Evolutionary conservation across 2,113 vertebrate genomes (phyloP).

Genomic region (Talpa occidentalis): DNA sequence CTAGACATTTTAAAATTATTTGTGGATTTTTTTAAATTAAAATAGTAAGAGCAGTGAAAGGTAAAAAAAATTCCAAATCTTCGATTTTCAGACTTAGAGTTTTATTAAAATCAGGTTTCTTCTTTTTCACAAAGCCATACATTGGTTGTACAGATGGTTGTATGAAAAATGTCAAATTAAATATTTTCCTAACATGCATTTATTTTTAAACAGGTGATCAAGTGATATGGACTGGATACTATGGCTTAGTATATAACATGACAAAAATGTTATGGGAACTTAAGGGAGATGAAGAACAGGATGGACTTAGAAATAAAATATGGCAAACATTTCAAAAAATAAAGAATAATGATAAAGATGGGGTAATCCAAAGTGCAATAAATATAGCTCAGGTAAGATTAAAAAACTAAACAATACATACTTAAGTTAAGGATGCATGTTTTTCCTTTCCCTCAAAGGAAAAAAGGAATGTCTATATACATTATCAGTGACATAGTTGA

Average conservation of each 20-base stretch:
- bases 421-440: not conserved
- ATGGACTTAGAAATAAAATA: slow-evolving; percentile 66
- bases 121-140: not conserved
- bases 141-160: too few species aligned
- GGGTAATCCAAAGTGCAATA: slow-evolving; percentile 43
- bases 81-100: not conserved
- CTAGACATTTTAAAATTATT: slow-evolving; percentile 13
- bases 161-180: too few species aligned
- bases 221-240: slow-evolving; percentile 75
- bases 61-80: not conserved
- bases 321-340: slow-evolving; percentile 67
- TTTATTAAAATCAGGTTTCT: not conserved
- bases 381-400: slow-evolving; percentile 69
- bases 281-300: slow-evolving; percentile 60
- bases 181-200: not conserved
- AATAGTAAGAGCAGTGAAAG: not conserved
- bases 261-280: slow-evolving; percentile 77
- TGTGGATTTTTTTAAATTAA: slow-evolving; percentile 10
- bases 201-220: slow-evolving; percentile 73
- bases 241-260: slow-evolving; percentile 78
- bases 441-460: not conserved
- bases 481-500: not conserved
- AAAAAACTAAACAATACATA: not conserved
- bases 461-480: not conserved
- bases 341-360: slow-evolving; percentile 60